Conservation (phyloP, 2,113 vertebrate genomes). For the Mesocricetus auratus region DNA sequence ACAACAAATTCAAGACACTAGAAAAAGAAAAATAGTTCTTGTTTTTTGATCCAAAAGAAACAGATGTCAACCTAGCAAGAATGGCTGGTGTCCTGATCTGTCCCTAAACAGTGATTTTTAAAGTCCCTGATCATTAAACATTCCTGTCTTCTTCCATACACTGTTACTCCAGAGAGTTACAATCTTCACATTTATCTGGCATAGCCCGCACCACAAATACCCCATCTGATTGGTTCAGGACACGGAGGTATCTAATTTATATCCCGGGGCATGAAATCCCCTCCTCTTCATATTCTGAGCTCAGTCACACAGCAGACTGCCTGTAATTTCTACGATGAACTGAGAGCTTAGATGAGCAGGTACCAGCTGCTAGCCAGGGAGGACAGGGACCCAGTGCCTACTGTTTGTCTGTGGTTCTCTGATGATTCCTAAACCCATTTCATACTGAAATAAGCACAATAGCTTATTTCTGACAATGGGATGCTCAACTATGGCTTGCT, state of each 20-base stretch:
- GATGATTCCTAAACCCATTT: background rate
- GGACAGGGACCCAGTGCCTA: background rate
- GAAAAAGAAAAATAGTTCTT: background rate
- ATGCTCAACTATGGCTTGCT: background rate
- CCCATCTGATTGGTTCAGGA: background rate
- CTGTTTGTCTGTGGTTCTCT: background rate
- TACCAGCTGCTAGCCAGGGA: background rate
- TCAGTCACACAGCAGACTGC: background rate
- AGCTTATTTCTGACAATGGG: background rate
- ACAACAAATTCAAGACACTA: background rate
- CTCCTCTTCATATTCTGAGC: background rate
- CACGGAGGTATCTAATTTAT: background rate
- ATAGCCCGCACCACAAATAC: background rate
- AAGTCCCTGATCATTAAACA: background rate
- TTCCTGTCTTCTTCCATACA: background rate
- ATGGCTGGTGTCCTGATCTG: background rate
- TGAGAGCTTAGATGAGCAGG: background rate
- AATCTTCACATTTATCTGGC: background rate
- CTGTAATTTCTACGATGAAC: background rate
- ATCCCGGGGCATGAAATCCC: background rate
- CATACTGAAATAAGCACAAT: background rate
- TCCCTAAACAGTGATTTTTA: background rate
- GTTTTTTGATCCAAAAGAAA: background rate
- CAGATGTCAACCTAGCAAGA: background rate
- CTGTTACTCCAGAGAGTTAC: background rate